A percentile compares a stretch with the other conserved stretches of the same genome.
These are phyloP conservation scores for Progne subis DNA, from an alignment of 2,113 vertebrate genomes.

Conservation along the genomic window DNA sequence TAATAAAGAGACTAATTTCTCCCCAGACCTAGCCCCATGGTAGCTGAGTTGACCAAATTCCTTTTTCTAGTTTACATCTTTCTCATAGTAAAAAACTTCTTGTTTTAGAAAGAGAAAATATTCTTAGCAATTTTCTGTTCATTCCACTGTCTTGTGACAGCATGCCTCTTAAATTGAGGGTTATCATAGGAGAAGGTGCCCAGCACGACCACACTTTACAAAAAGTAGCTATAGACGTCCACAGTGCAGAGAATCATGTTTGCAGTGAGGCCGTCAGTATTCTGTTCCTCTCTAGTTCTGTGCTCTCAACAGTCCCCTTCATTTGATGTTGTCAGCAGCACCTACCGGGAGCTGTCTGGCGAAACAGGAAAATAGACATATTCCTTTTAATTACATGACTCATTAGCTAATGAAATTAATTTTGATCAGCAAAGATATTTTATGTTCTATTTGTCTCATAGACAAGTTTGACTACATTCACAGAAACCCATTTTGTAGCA, in stretches of 20 bases:
- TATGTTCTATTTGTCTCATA: not conserved
- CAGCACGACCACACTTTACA: not conserved
- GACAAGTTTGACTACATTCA: not conserved
- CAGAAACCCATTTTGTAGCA: not conserved
- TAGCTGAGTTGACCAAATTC: not conserved
- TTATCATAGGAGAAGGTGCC: not conserved
- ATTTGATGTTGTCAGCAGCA: not conserved
- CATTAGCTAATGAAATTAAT: slow-evolving; percentile 37
- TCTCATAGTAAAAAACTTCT: not conserved
- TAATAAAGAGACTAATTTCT: not conserved
- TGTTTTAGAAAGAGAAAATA: not conserved
- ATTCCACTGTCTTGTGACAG: not conserved
- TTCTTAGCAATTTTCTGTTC: not conserved
- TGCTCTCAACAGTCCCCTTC: not conserved
- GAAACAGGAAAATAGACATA: slow-evolving; percentile 13
- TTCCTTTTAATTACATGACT: slow-evolving; percentile 34
- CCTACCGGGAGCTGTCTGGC: not conserved
- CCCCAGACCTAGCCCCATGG: not conserved
- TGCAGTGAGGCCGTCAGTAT: not conserved
- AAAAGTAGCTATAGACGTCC: not conserved
- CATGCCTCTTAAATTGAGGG: not conserved
- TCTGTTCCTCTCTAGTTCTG: not conserved
- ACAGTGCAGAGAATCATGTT: not conserved
- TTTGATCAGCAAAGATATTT: slow-evolving; percentile 21
- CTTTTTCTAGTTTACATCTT: not conserved